Conservation (phyloP, 2,888 invertebrate species). For the Perithous albicinctus region DNA sequence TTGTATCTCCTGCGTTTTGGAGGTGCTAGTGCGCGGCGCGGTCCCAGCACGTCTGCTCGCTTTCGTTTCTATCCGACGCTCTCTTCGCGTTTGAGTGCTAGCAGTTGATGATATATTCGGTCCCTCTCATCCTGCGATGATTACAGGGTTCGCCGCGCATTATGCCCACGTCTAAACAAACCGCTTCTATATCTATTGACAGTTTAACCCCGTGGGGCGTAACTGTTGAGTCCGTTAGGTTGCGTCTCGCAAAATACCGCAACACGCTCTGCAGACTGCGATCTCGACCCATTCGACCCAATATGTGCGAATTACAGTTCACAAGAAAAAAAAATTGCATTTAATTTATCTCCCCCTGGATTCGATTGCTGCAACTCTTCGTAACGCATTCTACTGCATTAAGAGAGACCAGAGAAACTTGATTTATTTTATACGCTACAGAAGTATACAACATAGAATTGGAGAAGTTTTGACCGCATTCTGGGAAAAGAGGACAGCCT, state of each 20-base stretch:
- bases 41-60: slow-evolving; percentile 49
- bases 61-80: slow-evolving; percentile 68
- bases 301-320: not conserved
- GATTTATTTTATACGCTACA: not conserved
- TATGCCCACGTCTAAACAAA: slow-evolving; percentile 83
- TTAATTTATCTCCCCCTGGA: not conserved
- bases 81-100: slow-evolving; percentile 56
- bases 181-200: slow-evolving; percentile 81
- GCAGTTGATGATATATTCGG: slow-evolving; percentile 78
- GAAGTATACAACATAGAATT: not conserved
- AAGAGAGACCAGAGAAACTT: not conserved
- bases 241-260: not conserved
- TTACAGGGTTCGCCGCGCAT: slow-evolving; percentile 80
- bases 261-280: not conserved
- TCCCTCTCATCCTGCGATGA: slow-evolving; percentile 80
- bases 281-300: not conserved
- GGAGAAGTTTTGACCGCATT: slow-evolving; percentile 13
- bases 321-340: not conserved
- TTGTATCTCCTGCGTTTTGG: slow-evolving; percentile 22
- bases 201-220: slow-evolving; percentile 79
- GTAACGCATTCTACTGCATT: not conserved
- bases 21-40: slow-evolving; percentile 35
- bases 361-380: not conserved
- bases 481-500: not conserved
- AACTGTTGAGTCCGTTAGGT: slow-evolving; percentile 62